Percentiles rank a stretch among this genome's conserved stretches.
phyloP scores from a whole-genome alignment of 1,140 invertebrate genomes.

The Chironomus tepperi region DNA sequence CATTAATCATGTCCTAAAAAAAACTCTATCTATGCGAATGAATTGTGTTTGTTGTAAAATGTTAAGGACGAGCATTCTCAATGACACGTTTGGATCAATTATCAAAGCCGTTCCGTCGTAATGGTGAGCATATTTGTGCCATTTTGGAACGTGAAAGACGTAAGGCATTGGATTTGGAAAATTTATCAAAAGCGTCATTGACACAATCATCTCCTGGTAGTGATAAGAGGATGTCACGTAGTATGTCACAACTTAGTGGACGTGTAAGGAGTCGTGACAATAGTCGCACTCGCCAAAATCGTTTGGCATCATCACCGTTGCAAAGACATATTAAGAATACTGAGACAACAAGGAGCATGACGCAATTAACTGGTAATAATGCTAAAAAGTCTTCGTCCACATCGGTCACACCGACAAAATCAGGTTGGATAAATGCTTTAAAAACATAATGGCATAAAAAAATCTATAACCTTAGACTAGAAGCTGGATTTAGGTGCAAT shows the following conservation, averaged over 20 bases:
- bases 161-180: slow-evolving; percentile 33
- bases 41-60: not conserved
- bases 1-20: not conserved
- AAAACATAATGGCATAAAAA: not conserved
- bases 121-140: slow-evolving; percentile 40
- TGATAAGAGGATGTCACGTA: slow-evolving; percentile 50
- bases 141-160: slow-evolving; percentile 35
- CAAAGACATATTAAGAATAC: slow-evolving; percentile 28
- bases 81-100: slow-evolving; percentile 84
- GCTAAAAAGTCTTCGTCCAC: slow-evolving; percentile 2
- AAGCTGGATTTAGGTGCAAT: not conserved
- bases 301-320: slow-evolving; percentile 23
- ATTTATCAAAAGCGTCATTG: slow-evolving; percentile 11
- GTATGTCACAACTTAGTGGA: slow-evolving; percentile 56
- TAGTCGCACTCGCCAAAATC: not conserved
- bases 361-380: slow-evolving; percentile 28
- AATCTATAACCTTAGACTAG: slow-evolving; percentile 6
- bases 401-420: slow-evolving; percentile 27
- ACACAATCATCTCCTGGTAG: slow-evolving; percentile 30
- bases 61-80: slow-evolving; percentile 65
- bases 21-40: not conserved
- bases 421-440: slow-evolving; percentile 6
- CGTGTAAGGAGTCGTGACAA: not conserved
- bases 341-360: slow-evolving; percentile 39
- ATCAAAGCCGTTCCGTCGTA: slow-evolving; percentile 57